These are phyloP conservation scores for Aphidius colemani DNA, from an alignment of 2,888 invertebrate species.

Conservation along the genomic window DNA sequence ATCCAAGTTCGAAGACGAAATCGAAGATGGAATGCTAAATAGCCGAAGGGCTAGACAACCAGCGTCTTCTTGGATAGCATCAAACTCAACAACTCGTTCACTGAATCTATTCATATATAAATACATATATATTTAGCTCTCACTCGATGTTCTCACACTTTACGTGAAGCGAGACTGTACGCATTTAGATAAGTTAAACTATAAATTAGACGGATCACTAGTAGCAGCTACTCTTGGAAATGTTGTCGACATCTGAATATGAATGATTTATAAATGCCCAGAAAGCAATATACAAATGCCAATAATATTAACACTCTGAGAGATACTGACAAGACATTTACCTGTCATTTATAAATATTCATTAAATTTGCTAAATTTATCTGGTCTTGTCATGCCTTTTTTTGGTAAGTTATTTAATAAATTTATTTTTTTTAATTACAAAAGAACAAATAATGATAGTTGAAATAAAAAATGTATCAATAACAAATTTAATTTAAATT, in stretches of 20 bases:
- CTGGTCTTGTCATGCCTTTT: too few relatives aligned
- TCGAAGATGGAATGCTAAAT: slow-evolving; percentile 59
- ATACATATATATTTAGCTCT: too few relatives aligned
- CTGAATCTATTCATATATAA: slow-evolving; percentile 9
- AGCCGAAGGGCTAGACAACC: slow-evolving; percentile 55
- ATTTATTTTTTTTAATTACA: too few relatives aligned
- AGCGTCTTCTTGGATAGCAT: slow-evolving; percentile 33
- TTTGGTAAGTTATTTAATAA: too few relatives aligned
- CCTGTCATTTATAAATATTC: too few relatives aligned
- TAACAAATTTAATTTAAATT: too few relatives aligned
- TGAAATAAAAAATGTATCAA: too few relatives aligned
- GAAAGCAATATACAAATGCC: too few relatives aligned
- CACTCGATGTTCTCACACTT: slow-evolving; percentile 16
- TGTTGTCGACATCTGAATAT: slow-evolving; percentile 56
- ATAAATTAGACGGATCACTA: slow-evolving; percentile 60
- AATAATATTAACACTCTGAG: too few relatives aligned
- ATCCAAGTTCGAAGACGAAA: slow-evolving; percentile 50
- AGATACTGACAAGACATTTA: too few relatives aligned
- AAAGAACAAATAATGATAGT: too few relatives aligned
- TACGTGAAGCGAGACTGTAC: slow-evolving; percentile 44
- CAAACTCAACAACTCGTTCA: slow-evolving; percentile 25
- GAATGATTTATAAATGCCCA: slow-evolving; percentile 52
- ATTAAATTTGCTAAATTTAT: too few relatives aligned
- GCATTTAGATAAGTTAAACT: slow-evolving; percentile 60
- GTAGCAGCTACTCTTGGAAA: slow-evolving; percentile 57